A percentile compares a stretch with the other conserved stretches of the same genome.
These are phyloP conservation scores for Micrastur ruficollis DNA, from an alignment of 2,797 vertebrate species.

Conservation along the genomic window DNA sequence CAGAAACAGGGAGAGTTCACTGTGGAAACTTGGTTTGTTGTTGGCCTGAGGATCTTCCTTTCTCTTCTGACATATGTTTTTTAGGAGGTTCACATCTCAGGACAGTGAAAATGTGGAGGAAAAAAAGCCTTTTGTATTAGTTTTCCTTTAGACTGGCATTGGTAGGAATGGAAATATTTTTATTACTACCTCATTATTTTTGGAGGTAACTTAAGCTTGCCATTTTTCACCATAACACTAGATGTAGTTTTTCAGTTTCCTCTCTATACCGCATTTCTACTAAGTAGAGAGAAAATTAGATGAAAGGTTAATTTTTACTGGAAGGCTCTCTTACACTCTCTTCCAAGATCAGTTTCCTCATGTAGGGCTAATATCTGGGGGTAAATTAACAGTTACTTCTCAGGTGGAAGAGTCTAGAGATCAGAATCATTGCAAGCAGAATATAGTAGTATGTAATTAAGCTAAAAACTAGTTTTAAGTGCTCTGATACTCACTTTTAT, in stretches of 20 bases:
- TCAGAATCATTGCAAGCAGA: not conserved
- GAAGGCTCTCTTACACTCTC: not conserved
- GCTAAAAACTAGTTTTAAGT: not conserved
- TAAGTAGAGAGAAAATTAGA: not conserved
- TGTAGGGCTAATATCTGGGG: not conserved
- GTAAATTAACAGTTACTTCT: not conserved
- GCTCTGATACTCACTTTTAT: not conserved
- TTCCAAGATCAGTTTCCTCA: not conserved
- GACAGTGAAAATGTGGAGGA: not conserved
- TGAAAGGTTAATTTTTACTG: not conserved
- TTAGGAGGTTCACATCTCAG: not conserved
- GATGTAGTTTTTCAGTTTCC: conserved; percentile 30
- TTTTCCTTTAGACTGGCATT: not conserved
- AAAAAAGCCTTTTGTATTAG: not conserved
- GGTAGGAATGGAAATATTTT: conserved; percentile 30
- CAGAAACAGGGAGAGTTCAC: not conserved
- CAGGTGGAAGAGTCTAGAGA: not conserved
- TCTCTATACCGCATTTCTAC: not conserved
- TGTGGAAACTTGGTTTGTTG: not conserved
- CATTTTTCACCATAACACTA: not conserved
- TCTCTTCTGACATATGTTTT: not conserved
- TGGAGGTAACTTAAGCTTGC: conserved; percentile 3
- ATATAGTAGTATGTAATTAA: not conserved
- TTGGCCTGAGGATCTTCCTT: not conserved
- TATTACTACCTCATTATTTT: conserved; percentile 1